Base-by-base conservation (phyloP, 2,797 vertebrate species). In the Synaphobranchus kaupii region DNA sequence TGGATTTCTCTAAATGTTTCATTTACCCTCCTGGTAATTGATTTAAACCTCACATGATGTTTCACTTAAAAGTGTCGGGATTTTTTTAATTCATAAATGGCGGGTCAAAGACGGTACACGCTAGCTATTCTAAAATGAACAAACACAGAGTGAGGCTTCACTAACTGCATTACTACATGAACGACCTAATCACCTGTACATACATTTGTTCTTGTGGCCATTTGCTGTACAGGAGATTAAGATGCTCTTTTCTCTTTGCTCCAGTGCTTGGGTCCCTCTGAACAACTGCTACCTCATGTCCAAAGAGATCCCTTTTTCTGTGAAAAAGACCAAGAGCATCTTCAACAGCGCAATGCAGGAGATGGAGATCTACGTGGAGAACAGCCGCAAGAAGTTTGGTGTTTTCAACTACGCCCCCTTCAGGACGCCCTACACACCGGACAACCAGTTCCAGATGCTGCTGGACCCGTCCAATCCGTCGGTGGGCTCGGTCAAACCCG, bases 281-380 rank as follows among this genome's bases (percentile, higher is more conserved):
- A 99, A 99, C 96, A 99, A 99, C 93, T 99, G 98, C 97, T 99
- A 99, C 97, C 98, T 99, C 97, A 99, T 99, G 98, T 99, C 98
- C 92, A 99, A 99, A 97, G 98, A 99, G 96, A 99, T 99, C 89
- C 98, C 98, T 88, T 99, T 99, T 95, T 99, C 98, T 92, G 98
- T 99, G 93, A 99, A 99, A 96, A 99, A 99, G 96, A 99, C 98
- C 85, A 99, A 99, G 96, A 99, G 98, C 96, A 99, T 99, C 94
- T 99, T 99, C 93, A 99, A 99, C 94, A 99, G 98, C 93, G 98
- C 98, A 94, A 99, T 99, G 98, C 98, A 99, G 90, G 98, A 99
- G 95, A 99, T 99, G 98, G 98, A 99, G 90, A 98, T 99, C 90
- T 99, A 99, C 0, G 98, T 99, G 89, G 98, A 99, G 93, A 99